These are phyloP conservation scores for Alca torda DNA, from an alignment of 2,797 vertebrate genomes.

Conservation along the genomic window DNA sequence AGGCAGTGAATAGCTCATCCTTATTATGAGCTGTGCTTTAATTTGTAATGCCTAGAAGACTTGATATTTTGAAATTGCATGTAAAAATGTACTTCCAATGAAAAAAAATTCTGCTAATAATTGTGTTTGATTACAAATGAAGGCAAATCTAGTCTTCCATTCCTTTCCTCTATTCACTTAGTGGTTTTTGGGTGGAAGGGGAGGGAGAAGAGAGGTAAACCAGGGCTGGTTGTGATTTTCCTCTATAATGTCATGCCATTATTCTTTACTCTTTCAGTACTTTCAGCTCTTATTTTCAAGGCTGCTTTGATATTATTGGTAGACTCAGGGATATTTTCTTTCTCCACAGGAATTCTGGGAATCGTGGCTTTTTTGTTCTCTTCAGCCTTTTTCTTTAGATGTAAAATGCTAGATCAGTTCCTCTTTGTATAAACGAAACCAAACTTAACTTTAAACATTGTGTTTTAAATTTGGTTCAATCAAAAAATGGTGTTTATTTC, in stretches of 20 bases:
- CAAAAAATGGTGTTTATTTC: background rate
- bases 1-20: background rate
- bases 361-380: background rate
- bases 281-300: background rate
- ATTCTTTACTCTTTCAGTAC: background rate
- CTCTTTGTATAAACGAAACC: background rate
- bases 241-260: background rate
- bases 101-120: background rate
- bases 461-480: background rate
- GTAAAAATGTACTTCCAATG: background rate
- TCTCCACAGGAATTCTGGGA: background rate
- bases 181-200: background rate
- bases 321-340: background rate
- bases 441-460: background rate
- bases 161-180: background rate
- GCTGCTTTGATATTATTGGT: background rate
- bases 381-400: background rate
- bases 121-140: background rate
- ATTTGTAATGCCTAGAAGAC: background rate
- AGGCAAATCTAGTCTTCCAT: background rate
- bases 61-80: background rate
- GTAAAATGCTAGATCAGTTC: background rate
- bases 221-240: background rate
- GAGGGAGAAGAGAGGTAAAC: background rate
- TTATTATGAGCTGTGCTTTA: background rate